Evolutionary conservation across 1,140 invertebrate species (phyloP), one percentile per base, ranked within the genome.

Genomic region (Drosophila pectinifera): DNA sequence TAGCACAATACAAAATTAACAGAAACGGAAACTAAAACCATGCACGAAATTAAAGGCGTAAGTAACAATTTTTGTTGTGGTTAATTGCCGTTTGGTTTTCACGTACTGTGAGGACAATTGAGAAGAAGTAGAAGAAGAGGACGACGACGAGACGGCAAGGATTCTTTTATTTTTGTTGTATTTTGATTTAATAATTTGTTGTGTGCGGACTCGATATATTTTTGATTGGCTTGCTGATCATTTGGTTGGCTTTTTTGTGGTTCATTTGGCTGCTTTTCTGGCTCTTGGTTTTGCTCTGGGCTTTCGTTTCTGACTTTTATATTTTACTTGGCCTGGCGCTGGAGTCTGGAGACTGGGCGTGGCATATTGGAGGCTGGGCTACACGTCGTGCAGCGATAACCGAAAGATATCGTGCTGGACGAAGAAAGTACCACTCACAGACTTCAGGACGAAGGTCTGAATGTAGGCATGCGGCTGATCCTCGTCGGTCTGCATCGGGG

Each of bases 321-420:
- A 20, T 49, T 62, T 76, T 38, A 72, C 51, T 53, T 75, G 59
- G 51, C 58, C 77, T 61, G 70, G 24, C 59, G 34, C 31, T 56
- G 49, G 41, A 31, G 43, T 48, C 63, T 48, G 63, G 43, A 24
- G 64, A 63, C 34, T 49, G 63, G 63, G 41, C 69, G 24, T 58
- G 55, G 36, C 56, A 63, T 28, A 28, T 38, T 36, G 68, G 13
- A 16, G 54, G 22, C 34, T 42, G 43, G 42, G 84, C 82, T 91
- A 91, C 72, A 94, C 94, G 93, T 97, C 95, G 93, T 98, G 97
- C 81, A 98, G 94, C 75, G 96, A 96, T 83, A 98, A 95, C 92
- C 97, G 94, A 94, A 98, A 98, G 91, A 97, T 95, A 93, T 98
- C 97, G 93, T 98, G 97, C 94, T 97, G 96, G 85, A 98, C 95